Percentiles rank a stretch among this genome's conserved stretches.
These are phyloP conservation scores for Trogon surrucura DNA, from an alignment of 2,113 vertebrate genomes.

Conservation along the genomic window DNA sequence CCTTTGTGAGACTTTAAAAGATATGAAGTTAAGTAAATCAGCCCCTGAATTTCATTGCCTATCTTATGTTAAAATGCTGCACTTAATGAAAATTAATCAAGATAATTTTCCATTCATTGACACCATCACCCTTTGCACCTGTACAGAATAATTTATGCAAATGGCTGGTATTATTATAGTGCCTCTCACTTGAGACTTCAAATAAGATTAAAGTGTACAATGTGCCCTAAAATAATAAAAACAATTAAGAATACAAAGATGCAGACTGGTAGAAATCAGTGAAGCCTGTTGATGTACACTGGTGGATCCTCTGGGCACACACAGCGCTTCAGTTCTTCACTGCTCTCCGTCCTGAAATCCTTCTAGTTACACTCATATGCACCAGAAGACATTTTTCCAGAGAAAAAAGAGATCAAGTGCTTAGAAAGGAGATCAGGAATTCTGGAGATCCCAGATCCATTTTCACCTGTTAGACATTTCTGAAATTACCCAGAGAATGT, in stretches of 20 bases:
- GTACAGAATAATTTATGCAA: background rate
- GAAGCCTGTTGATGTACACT: background rate
- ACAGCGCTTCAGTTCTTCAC: background rate
- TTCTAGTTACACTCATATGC: background rate
- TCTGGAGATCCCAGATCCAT: background rate
- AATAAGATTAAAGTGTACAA: background rate
- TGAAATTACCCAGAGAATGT: background rate
- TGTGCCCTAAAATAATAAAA: background rate
- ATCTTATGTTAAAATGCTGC: background rate
- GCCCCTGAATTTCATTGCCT: background rate
- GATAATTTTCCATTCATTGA: slow-evolving; percentile 15
- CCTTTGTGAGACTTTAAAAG: background rate
- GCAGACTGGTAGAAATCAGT: background rate
- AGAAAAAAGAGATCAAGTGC: background rate
- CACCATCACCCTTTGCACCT: background rate
- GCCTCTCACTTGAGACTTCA: background rate
- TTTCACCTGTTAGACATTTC: background rate
- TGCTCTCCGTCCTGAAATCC: background rate
- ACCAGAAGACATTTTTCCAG: background rate
- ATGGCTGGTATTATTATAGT: background rate
- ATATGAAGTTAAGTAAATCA: background rate
- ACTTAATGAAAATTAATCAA: slow-evolving; percentile 30
- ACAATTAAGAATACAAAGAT: background rate
- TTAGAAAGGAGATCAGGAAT: background rate
- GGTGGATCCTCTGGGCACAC: background rate